Evolutionary conservation across 2,113 vertebrate species (phyloP), one percentile per base, ranked within the genome.

Genomic region (Lethenteron reissneri): DNA sequence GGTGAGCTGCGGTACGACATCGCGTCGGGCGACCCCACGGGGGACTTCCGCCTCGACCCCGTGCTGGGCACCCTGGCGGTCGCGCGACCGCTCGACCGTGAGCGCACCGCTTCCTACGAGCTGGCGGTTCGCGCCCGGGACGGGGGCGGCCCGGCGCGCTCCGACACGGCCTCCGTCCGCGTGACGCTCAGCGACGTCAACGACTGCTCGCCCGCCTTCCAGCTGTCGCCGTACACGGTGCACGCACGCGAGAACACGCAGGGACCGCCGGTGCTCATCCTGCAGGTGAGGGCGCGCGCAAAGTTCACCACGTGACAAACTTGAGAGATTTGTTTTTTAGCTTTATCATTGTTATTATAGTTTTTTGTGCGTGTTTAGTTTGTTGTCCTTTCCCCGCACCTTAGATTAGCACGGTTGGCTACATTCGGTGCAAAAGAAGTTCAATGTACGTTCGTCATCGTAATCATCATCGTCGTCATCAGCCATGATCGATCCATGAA

Each of bases 1-100:
- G 89, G 90, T 2, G 90, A 96, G 78, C 86, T 99, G 1, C 87
- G 94, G 2, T 97, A 95, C 11, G 79, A 86, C 62, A 80, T 96
- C 1, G 19, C 80, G 0, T 74, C 72, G 0, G 88, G 89, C 6
- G 87, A 87, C 73, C 62, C 74, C 56, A 78, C 77, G 71, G 79
- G 74, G 1, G 87, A 88, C 62, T 97, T 99, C 76, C 80, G 92
- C 17, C 87, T 99, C 0, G 92, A 99, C 75, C 92, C 86, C 0
- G 90, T 97, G 62, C 95, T 90, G 0, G 94, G 94, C 0, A 78
- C 85, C 70, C 82, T 99, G 71, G 88, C 90, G 0, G 89, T 97
- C 58, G 87, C 85, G 69, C 91, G 83, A 76, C 83, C 84, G 74
- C 77, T 99, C 79, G 91, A 97, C 70, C 83, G 92, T 11, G 94